Evolutionary conservation across 2,888 invertebrate species (phyloP), one percentile per base, ranked within the genome.

Genomic region (Athetis lepigone): DNA sequence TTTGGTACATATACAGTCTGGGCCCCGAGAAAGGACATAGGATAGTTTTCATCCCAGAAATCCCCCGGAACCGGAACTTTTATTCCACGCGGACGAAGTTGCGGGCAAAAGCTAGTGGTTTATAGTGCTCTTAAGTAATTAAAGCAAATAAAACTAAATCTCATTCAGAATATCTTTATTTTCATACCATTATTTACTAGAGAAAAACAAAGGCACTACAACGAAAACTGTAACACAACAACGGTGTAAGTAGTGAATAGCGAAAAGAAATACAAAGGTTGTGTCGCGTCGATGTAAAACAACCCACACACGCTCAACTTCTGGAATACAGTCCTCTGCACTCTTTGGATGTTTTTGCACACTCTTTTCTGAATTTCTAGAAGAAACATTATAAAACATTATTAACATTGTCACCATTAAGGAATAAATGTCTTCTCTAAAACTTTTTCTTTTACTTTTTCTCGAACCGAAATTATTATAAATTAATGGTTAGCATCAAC

Each of bases 161-260:
- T 33, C 33, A 33, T 13, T 33, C 4, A 33, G 13, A 13, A 33
- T 33, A 7, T 29, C 2, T 42, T 29, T 52, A 25, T 27, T 54
- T 33, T 13, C 33, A 13, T 13, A 13, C 11, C 13, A 33, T 33
- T 33, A 13, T 13, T 13, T 2, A 13, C 4, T 1, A 4, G 0
- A 33, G 33, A 33, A 13, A n/a, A 33, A 13, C 33, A 3, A 33
- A 13, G 3, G 4, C 13, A 33, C 4, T 11, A 4, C 4, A 59
- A 23, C n/a, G 18, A 59, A 9, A 63, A 64, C 18, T 54, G 65
- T 37, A 63, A 37, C 19, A 63, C 7, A 23, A 63, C 54, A 2
- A 54, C 16, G 8, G 7, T 19, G 4, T 54, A 63, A n/a, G 43
- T 37, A 9, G 54, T 45, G 11, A 64, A 9, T 3, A 63, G 62